These are phyloP conservation scores for Poeciliopsis paucimaculata DNA, from an alignment of 2,797 vertebrate species.

Conservation along the genomic window DNA sequence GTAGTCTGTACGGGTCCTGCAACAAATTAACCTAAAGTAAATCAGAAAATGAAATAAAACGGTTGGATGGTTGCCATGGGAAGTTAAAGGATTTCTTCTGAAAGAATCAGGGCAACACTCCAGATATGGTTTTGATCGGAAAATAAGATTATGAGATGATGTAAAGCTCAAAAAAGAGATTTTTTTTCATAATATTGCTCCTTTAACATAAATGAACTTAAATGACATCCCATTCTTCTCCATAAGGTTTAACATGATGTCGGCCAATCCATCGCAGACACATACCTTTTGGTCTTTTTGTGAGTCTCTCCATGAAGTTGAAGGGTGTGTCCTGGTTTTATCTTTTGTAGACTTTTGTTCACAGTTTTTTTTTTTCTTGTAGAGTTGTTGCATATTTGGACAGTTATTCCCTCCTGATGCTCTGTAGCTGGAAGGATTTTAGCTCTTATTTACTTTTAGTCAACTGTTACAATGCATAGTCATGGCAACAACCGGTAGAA, in stretches of 20 bases:
- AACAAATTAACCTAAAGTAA: not conserved
- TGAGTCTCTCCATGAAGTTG: not conserved
- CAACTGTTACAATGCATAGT: too few relatives aligned
- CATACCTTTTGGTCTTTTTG: not conserved
- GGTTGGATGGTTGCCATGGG: not conserved
- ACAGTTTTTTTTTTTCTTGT: not conserved
- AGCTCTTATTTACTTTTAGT: not conserved
- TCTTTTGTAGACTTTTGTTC: not conserved
- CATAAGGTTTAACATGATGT: not conserved
- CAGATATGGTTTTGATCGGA: too few relatives aligned
- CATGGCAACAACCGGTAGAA: too few relatives aligned
- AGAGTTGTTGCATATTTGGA: not conserved
- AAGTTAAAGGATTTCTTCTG: not conserved
- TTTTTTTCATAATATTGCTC: too few relatives aligned
- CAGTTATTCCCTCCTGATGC: not conserved
- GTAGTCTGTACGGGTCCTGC: not conserved
- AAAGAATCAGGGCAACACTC: too few relatives aligned
- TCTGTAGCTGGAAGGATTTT: not conserved
- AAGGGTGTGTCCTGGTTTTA: not conserved
- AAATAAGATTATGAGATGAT: too few relatives aligned
- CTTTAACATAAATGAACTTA: not conserved
- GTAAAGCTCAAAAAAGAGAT: too few relatives aligned
- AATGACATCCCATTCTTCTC: not conserved
- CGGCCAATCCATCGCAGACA: not conserved
- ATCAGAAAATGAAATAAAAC: not conserved